A percentile compares a stretch with the other conserved stretches of the same genome.
These are phyloP conservation scores for Hydractinia symbiolongicarpus DNA, from an alignment of 30 jellyfish, hydroid and myxozoan species.

Conservation along the genomic window DNA sequence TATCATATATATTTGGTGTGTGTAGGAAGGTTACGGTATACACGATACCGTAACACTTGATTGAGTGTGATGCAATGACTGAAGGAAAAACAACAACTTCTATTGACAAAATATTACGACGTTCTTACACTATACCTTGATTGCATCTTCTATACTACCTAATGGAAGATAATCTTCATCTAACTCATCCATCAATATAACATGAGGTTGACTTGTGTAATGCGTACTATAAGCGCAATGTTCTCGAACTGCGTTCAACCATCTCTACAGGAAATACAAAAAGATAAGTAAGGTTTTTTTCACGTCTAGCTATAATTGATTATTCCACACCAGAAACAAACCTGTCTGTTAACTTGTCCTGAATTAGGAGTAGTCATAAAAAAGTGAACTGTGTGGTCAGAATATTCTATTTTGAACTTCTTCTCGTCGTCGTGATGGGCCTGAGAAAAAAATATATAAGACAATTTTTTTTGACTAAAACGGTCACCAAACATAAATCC, in stretches of 20 bases:
- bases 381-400: conserved; percentile 91
- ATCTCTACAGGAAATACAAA: conserved; percentile 38
- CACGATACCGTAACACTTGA: not conserved
- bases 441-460: conserved; percentile 26
- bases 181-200: conserved; percentile 73
- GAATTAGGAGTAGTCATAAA: conserved; percentile 56
- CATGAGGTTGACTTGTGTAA: conserved; percentile 95
- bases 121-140: conserved; percentile 44
- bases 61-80: not conserved
- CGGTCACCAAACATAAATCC: too few relatives aligned
- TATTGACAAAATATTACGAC: not conserved
- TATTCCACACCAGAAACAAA: not conserved
- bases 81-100: not conserved
- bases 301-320: not conserved
- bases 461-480: not conserved
- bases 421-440: conserved; percentile 72
- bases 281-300: not conserved
- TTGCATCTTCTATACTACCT: conserved; percentile 95
- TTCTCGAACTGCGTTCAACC: conserved; percentile 85
- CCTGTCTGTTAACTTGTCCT: conserved; percentile 91
- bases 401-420: conserved; percentile 72
- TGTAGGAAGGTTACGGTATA: not conserved
- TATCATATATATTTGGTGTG: too few relatives aligned
- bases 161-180: conserved; percentile 91
- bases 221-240: conserved; percentile 98